Evolutionary conservation across 2,113 vertebrate species (phyloP).

Genomic region (Arenaria interpres): DNA sequence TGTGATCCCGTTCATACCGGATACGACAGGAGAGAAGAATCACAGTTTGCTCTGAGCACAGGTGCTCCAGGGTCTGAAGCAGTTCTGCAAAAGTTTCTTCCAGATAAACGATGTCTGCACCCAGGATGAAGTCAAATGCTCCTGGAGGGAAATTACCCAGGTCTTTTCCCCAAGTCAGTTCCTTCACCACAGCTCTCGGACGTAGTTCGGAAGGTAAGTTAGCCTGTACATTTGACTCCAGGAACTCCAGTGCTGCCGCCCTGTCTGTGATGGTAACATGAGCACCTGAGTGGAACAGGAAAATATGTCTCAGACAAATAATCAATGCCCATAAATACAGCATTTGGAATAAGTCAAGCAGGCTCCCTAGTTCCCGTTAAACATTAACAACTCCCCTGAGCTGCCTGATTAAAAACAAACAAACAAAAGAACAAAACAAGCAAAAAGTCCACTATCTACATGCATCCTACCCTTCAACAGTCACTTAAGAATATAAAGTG

Average conservation of each 20-base stretch:
- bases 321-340: background rate
- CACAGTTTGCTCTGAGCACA: slow-evolving; percentile 77
- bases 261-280: slow-evolving; percentile 91
- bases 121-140: slow-evolving; percentile 87
- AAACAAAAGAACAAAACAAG: background rate
- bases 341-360: background rate
- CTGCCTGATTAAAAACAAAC: background rate
- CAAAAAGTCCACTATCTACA: background rate
- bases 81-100: slow-evolving; percentile 90
- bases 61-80: slow-evolving; percentile 84
- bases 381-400: background rate
- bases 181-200: slow-evolving; percentile 77
- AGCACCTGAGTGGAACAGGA: slow-evolving; percentile 79
- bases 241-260: slow-evolving; percentile 83
- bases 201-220: slow-evolving; percentile 82
- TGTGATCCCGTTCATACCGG: slow-evolving; percentile 88
- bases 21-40: slow-evolving; percentile 90
- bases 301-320: background rate
- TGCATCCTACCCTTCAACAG: background rate
- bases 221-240: slow-evolving; percentile 84
- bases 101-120: slow-evolving; percentile 94
- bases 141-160: slow-evolving; percentile 79
- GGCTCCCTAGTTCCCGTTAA: background rate
- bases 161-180: slow-evolving; percentile 89
- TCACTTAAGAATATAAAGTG: background rate